Conservation (phyloP, 2,888 invertebrate species). For the Mythimna vitellina region DNA sequence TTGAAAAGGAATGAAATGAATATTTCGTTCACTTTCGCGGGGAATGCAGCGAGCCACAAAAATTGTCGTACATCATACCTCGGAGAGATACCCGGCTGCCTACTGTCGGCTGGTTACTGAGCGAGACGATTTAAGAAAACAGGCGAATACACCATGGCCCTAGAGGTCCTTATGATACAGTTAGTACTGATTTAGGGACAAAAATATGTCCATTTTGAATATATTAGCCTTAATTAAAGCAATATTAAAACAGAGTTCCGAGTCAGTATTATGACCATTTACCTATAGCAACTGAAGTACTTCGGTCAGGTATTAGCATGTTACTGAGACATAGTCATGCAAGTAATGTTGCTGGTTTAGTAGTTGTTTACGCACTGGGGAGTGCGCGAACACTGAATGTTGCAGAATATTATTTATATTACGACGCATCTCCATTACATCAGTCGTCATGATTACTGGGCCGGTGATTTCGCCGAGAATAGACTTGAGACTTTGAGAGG, state of each 20-base stretch:
- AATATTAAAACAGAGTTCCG: slow-evolving; percentile 19
- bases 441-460: background rate
- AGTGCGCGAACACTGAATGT: background rate
- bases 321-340: background rate
- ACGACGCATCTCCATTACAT: slow-evolving; percentile 5
- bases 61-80: too few species aligned
- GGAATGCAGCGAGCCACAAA: too few species aligned
- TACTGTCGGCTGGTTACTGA: too few species aligned
- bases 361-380: background rate
- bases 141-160: too few species aligned
- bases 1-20: too few species aligned
- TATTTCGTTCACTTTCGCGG: too few species aligned
- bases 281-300: slow-evolving; percentile 4
- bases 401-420: background rate
- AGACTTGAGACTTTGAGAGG: background rate
- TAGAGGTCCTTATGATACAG: too few species aligned
- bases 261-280: slow-evolving; percentile 15
- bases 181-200: too few species aligned
- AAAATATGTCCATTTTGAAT: too few species aligned
- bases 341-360: background rate
- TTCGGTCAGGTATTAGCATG: background rate
- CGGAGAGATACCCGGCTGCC: too few species aligned
- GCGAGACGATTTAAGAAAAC: too few species aligned
- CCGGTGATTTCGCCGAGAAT: slow-evolving; percentile 17
- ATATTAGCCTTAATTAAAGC: background rate